Percentiles rank a stretch among this genome's conserved stretches.
Conservation (phyloP, 1,140 invertebrate species). For the Heliothis subflexa region DNA sequence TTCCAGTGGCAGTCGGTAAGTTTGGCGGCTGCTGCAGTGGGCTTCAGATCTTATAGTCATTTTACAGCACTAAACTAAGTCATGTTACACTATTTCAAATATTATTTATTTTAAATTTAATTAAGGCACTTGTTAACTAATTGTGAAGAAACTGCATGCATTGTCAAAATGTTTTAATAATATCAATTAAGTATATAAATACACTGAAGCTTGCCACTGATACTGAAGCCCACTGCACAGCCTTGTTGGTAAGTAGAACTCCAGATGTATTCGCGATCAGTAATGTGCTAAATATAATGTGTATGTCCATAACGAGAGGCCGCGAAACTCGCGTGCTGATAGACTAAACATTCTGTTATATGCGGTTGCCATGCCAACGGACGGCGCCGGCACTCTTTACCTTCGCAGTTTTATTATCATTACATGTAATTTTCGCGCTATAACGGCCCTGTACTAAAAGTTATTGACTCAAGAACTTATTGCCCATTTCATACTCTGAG, state of each 20-base stretch:
- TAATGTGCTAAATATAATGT: slow-evolving; percentile 34
- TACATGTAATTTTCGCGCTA: neutral
- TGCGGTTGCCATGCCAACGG: slow-evolving; percentile 17
- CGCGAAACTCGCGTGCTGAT: neutral
- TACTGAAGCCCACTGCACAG: slow-evolving; percentile 17
- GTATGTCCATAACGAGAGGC: neutral
- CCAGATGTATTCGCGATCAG: slow-evolving; percentile 9
- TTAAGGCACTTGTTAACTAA: neutral
- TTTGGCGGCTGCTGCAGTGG: neutral
- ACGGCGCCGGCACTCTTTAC: neutral
- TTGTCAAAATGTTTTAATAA: neutral
- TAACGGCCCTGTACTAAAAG: no score
- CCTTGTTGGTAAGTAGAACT: slow-evolving; percentile 21
- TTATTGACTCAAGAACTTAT: no score
- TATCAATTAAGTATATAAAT: neutral
- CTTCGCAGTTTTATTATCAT: neutral
- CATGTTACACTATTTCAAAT: neutral
- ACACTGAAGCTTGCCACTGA: neutral
- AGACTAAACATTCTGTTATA: slow-evolving; percentile 29
- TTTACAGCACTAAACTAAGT: no score
- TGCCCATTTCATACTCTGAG: no score
- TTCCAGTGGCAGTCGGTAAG: slow-evolving; percentile 49
- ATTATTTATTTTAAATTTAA: neutral
- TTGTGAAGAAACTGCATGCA: neutral
- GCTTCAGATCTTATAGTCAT: neutral